phyloP scores from a whole-genome alignment of 2,888 invertebrate genomes.

The Hartigia nigra region DNA sequence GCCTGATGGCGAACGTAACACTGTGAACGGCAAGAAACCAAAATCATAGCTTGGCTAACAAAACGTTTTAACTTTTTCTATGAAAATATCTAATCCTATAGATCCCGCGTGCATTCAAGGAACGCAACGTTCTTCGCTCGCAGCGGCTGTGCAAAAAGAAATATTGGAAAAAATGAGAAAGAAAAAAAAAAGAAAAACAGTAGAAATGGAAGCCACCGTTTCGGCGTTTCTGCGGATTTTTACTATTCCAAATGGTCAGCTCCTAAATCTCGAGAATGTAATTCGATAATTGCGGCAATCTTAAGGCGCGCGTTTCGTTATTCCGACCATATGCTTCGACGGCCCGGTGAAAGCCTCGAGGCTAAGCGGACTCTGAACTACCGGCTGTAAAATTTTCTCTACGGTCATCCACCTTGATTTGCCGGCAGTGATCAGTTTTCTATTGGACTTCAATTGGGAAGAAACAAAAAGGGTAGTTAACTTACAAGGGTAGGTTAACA shows the following conservation, averaged over 20 bases:
- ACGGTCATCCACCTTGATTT: constrained; percentile 21
- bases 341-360: constrained; percentile 39
- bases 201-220: background rate
- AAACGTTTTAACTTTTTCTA: background rate
- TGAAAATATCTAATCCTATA: background rate
- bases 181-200: background rate
- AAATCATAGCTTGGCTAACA: background rate
- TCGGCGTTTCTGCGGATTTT: constrained; percentile 21
- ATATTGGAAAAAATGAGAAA: background rate
- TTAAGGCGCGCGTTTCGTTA: constrained; percentile 45
- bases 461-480: background rate
- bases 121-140: background rate
- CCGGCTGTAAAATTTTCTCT: constrained; percentile 51
- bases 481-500: background rate
- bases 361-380: constrained; percentile 44
- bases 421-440: background rate
- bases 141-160: background rate
- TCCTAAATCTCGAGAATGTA: constrained; percentile 36
- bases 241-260: constrained; percentile 28
- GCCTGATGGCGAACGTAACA: background rate
- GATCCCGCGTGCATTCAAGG: background rate
- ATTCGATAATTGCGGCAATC: constrained; percentile 59
- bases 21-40: background rate
- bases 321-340: constrained; percentile 48
- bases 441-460: background rate